phyloP scores from a whole-genome alignment of 2,113 vertebrate species.

The Vulpes vulpes region DNA sequence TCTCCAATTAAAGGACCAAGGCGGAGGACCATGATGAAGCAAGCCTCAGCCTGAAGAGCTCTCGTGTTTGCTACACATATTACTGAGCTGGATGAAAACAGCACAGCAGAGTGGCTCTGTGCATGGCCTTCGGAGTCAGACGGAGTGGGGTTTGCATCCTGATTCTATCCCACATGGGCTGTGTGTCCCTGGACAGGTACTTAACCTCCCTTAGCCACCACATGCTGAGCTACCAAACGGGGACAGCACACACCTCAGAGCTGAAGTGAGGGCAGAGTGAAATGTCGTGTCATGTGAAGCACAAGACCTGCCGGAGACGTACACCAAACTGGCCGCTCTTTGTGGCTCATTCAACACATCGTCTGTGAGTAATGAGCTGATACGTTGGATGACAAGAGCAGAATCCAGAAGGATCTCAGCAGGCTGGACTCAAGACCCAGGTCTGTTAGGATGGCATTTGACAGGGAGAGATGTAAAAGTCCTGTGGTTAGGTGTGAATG shows the following conservation, averaged over 20 bases:
- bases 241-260: background rate
- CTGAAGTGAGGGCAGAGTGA: background rate
- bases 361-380: slow-evolving; percentile 52
- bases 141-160: background rate
- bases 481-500: background rate
- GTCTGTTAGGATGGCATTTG: slow-evolving; percentile 48
- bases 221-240: background rate
- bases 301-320: background rate
- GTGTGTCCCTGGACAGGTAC: background rate
- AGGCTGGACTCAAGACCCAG: background rate
- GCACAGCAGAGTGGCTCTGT: fast-evolving
- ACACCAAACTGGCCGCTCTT: background rate
- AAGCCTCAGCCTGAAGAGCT: background rate
- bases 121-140: background rate
- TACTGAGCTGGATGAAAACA: too few species aligned
- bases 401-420: slow-evolving; percentile 22
- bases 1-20: background rate
- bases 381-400: slow-evolving; percentile 11
- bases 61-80: background rate
- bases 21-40: background rate
- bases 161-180: background rate
- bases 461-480: slow-evolving; percentile 38
- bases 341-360: background rate
- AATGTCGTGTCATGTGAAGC: background rate
- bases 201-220: background rate